Conservation (phyloP, 2,113 vertebrate species). For the Stictonetta naevosa region DNA sequence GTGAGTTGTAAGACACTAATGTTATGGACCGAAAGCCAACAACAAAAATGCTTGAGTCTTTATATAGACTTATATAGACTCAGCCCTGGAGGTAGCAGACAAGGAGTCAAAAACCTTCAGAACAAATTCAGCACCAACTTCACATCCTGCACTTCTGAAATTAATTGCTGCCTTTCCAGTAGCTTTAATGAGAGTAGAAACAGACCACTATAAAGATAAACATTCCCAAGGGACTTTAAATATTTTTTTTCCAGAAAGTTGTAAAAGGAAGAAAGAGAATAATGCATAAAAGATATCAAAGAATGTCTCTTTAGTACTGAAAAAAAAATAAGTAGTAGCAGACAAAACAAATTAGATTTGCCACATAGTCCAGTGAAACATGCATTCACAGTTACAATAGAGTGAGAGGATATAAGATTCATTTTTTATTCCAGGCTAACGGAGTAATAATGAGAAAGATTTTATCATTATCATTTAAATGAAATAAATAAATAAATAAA, state of each 20-base stretch:
- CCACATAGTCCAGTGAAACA: neutral
- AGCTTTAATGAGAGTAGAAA: neutral
- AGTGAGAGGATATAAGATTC: neutral
- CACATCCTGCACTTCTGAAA: neutral
- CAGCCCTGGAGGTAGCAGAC: neutral
- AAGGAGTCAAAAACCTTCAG: neutral
- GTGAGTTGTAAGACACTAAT: neutral
- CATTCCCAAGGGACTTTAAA: neutral
- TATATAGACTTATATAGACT: neutral
- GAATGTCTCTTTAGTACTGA: neutral
- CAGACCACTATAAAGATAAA: neutral
- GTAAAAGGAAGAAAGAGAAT: neutral
- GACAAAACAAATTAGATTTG: neutral
- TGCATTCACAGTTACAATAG: neutral
- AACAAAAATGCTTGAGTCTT: neutral
- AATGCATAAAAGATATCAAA: neutral
- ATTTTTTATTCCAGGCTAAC: neutral
- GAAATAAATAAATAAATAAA: neutral
- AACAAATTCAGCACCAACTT: neutral
- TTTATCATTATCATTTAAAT: neutral
- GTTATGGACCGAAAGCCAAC: rapidly evolving
- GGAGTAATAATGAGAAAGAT: neutral
- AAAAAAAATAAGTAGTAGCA: neutral
- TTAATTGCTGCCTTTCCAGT: neutral
- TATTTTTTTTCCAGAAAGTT: neutral